phyloP scores from a whole-genome alignment of 2,888 invertebrate genomes.

The Exocentrus adspersus region DNA sequence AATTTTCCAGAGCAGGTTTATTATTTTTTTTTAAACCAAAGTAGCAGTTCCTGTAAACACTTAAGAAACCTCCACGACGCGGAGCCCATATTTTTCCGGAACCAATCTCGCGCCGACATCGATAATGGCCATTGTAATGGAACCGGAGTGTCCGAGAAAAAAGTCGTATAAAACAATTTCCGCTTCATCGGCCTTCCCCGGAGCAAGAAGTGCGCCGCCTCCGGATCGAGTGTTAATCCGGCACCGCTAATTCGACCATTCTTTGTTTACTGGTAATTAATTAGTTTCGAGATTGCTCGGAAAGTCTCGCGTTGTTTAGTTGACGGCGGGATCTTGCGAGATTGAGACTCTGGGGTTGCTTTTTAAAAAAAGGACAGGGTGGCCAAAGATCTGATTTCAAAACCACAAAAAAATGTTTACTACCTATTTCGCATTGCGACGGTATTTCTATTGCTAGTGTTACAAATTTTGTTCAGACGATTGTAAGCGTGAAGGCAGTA shows the following conservation, averaged over 20 bases:
- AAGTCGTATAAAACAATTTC: constrained; percentile 18
- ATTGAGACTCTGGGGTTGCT: no score
- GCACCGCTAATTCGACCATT: constrained; percentile 12
- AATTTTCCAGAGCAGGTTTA: no score
- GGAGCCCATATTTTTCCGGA: neutral
- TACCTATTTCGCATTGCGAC: no score
- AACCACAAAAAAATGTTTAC: no score
- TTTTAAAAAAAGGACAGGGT: no score
- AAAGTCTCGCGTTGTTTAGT: constrained; percentile 5
- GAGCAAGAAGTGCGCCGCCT: neutral
- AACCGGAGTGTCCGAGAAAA: constrained; percentile 1
- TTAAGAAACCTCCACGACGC: no score
- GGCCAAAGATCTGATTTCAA: no score
- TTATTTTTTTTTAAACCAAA: no score
- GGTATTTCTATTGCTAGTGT: no score
- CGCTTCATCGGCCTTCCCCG: neutral
- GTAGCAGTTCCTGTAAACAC: no score
- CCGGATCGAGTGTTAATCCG: constrained; percentile 7
- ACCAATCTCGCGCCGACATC: neutral
- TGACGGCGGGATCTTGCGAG: neutral
- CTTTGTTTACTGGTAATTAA: constrained; percentile 14
- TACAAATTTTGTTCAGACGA: no score
- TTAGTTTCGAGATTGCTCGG: constrained; percentile 5
- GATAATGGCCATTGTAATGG: constrained; percentile 9
- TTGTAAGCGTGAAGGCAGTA: no score